A percentile compares a stretch with the other conserved stretches of the same genome.
Conservation (phyloP, 2,888 invertebrate genomes). For the Rhaphigaster nebulosa region DNA sequence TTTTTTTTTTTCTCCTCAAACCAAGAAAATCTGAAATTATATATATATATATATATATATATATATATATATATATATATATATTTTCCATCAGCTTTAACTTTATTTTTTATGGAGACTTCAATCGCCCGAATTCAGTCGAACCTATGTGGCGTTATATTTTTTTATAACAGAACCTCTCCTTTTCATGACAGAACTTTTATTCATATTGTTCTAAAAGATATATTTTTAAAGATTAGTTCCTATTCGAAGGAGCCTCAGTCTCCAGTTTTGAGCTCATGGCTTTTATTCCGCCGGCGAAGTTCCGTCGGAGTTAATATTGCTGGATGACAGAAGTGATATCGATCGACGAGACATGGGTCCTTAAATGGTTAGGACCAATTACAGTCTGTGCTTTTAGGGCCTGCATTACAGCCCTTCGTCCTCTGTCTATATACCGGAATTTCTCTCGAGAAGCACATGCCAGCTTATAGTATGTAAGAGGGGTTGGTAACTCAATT, state of each 20-base stretch:
- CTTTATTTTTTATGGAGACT: no score
- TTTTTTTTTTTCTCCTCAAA: no score
- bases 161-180: not conserved
- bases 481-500: not conserved
- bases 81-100: no score
- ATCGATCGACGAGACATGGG: slow-evolving; percentile 6
- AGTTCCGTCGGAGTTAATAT: not conserved
- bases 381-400: slow-evolving; percentile 17
- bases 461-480: not conserved
- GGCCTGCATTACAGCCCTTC: not conserved
- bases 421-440: not conserved
- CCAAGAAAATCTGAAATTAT: no score
- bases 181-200: not conserved
- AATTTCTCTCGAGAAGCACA: not conserved
- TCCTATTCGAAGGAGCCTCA: not conserved
- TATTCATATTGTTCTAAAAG: not conserved
- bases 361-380: slow-evolving; percentile 30
- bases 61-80: no score
- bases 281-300: not conserved
- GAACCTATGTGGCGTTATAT: no score
- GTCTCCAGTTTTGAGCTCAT: not conserved
- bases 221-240: no score
- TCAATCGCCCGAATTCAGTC: no score
- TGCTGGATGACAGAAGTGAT: slow-evolving; percentile 34
- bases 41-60: no score